Conservation (phyloP, 2,888 invertebrate species). For the Strigamia crassipes region DNA sequence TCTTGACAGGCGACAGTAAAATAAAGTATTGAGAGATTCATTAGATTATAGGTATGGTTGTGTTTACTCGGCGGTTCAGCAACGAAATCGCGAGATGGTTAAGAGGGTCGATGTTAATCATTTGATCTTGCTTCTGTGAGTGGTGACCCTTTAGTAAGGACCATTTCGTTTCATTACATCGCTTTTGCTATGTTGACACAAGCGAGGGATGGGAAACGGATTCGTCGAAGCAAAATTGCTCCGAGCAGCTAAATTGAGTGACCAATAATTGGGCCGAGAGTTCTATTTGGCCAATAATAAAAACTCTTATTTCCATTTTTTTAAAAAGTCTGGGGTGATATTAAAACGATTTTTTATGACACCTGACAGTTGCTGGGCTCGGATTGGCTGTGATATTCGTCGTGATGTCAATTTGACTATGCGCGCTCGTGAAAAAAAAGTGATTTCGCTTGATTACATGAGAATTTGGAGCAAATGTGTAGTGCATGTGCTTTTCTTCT, state of each 20-base stretch:
- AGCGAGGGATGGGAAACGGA: neutral
- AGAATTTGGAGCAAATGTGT: neutral
- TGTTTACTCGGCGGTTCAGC: neutral
- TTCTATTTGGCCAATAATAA: too few species aligned
- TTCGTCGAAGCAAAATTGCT: neutral
- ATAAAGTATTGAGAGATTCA: neutral
- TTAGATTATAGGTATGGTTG: neutral
- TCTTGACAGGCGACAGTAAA: neutral
- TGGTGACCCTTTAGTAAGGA: neutral
- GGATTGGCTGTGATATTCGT: too few species aligned
- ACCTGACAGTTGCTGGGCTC: too few species aligned
- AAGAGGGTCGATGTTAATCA: slow-evolving; percentile 15
- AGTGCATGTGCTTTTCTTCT: neutral
- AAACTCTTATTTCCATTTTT: too few species aligned
- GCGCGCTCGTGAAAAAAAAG: too few species aligned
- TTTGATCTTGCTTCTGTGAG: neutral
- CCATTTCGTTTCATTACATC: slow-evolving; percentile 5
- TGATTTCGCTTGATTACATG: neutral
- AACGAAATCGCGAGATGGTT: neutral
- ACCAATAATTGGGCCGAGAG: too few species aligned
- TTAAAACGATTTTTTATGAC: too few species aligned
- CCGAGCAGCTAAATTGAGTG: too few species aligned
- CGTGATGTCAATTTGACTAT: too few species aligned
- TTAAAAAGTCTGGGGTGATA: too few species aligned
- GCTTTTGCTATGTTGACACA: slow-evolving; percentile 2